Base-by-base conservation (phyloP, 37 sponge, comb jelly and placozoan species). In the Spongilla lacustris region DNA sequence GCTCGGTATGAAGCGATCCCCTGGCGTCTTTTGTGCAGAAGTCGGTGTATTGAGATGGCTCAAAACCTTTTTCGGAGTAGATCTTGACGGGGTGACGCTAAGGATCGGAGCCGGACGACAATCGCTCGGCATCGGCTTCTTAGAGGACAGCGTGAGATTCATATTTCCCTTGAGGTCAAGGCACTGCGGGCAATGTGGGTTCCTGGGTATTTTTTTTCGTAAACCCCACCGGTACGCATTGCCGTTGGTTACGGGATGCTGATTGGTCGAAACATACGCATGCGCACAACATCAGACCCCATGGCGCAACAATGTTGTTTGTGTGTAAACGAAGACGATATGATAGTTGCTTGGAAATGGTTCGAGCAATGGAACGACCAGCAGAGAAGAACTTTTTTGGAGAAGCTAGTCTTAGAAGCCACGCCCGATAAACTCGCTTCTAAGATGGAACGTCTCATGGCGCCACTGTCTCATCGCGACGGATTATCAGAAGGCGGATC, bases 1-100 rank as follows among this genome's bases (percentile, higher is more conserved):
- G 81, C 81, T 94, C 4, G 94, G 91, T 36, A 94, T 87, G 85
- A 91, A 94, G 22, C 94, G 79, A 84, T 91, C 86, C 8, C 77
- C 84, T 21, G 82, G 75, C 25, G 89, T 81, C 10, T 25, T 86
- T 33, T 76, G 80, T 14, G 26, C 66, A 66, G 76, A 37, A 49
- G 27, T 67, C 67, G 66, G 28, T 24, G 75, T 38, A 68, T 79
- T 79, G 29, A 73, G 50, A n/a, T 37, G 29, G 66, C 77, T 29
- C 25, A 36, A 34, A 32, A 68, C n/a, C 49, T 48, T 74, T 32
- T 34, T 58, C n/a, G 66, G 68, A 21, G 27, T 34, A 66, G 67
- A 26, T n/a, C 36, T 41, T 71, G 75, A 28, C 19, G 29, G 24
- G 68, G 73, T 72, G 10, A 2, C 35, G 21, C 31, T 36, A 74